Evolutionary conservation across 2,888 invertebrate genomes (phyloP).

Genomic region (Tortricodes alternella): DNA sequence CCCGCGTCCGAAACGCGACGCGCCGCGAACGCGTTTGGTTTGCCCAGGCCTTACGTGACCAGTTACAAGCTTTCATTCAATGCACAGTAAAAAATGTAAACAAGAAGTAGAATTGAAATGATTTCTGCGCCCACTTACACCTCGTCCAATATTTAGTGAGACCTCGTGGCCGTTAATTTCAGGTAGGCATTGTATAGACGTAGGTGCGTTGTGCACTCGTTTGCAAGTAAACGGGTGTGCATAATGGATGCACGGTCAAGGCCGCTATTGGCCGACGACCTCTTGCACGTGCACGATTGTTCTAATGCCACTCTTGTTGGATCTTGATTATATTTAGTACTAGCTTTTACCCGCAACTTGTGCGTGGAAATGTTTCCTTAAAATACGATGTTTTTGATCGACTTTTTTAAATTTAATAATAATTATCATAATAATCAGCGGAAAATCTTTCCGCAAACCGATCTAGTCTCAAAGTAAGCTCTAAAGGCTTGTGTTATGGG

Average conservation of each 20-base stretch:
- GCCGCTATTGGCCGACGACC: slow-evolving; percentile 66
- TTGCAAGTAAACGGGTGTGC: slow-evolving; percentile 77
- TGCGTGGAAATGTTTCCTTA: no score
- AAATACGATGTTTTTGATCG: no score
- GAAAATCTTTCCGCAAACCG: no score
- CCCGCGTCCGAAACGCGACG: no score
- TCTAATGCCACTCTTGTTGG: slow-evolving; percentile 41
- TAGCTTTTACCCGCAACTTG: background rate
- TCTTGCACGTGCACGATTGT: slow-evolving; percentile 71
- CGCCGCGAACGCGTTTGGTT: no score
- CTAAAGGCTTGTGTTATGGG: no score
- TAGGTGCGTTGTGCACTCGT: slow-evolving; percentile 73
- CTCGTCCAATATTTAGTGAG: slow-evolving; percentile 26
- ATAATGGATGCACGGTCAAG: slow-evolving; percentile 80
- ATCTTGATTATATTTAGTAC: background rate
- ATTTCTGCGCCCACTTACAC: slow-evolving; percentile 18
- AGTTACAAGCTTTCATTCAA: background rate
- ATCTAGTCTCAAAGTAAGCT: no score
- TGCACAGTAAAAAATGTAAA: background rate
- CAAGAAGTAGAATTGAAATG: slow-evolving; percentile 1
- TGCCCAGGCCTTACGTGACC: background rate
- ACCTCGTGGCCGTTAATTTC: slow-evolving; percentile 23
- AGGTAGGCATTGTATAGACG: slow-evolving; percentile 21
- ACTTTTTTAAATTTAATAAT: no score
- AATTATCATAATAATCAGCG: no score